Evolutionary conservation across 1,140 invertebrate genomes (phyloP).

Genomic region (Pemphigus obesinymphae): DNA sequence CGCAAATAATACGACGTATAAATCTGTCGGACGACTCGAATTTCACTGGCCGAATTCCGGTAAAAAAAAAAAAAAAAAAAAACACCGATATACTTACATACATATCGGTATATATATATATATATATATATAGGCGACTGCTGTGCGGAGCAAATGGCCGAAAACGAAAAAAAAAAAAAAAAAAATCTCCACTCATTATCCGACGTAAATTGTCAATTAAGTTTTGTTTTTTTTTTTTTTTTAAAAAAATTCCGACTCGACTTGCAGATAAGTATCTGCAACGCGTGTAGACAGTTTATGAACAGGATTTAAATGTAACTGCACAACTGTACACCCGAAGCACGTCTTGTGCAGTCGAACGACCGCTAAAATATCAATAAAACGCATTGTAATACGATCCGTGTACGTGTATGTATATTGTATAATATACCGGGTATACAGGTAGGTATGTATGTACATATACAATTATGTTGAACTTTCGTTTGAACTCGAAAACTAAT

Average conservation of each 20-base stretch:
- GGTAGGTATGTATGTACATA: too few species aligned
- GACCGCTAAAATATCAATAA: not conserved
- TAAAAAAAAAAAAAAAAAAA: too few species aligned
- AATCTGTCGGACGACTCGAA: not conserved
- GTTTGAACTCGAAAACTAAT: not conserved
- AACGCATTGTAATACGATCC: not conserved
- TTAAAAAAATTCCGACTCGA: not conserved
- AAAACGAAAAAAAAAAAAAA: not conserved
- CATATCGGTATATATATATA: too few species aligned
- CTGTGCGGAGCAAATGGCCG: not conserved
- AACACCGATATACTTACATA: too few species aligned
- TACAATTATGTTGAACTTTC: not conserved
- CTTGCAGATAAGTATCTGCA: not conserved
- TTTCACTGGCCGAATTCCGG: not conserved
- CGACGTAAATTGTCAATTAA: not conserved
- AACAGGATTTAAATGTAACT: not conserved
- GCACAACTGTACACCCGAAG: not conserved
- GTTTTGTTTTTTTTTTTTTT: too few species aligned
- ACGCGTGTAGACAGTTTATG: constrained; percentile 13
- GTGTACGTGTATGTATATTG: not conserved
- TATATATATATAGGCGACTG: not conserved
- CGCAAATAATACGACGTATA: not conserved
- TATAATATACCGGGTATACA: not conserved
- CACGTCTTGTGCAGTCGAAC: too few species aligned
- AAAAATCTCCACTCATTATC: not conserved